These are phyloP conservation scores for Drosophila sturtevanti DNA, from an alignment of 1,140 invertebrate genomes.

Conservation along the genomic window DNA sequence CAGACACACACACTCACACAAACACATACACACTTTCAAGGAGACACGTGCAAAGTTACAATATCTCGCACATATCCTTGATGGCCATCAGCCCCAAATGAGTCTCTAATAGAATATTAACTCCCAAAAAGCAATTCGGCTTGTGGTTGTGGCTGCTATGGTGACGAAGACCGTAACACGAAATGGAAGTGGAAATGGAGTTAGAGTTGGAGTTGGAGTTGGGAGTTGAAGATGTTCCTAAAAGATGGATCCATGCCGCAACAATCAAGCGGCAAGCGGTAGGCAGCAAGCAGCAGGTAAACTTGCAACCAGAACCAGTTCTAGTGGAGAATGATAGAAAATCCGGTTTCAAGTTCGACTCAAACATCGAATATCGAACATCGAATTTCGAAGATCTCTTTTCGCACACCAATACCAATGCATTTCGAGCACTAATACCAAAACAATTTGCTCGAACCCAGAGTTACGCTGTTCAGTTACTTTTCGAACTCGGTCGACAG, in stretches of 20 bases:
- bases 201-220: background rate
- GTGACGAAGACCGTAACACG: slow-evolving; percentile 31
- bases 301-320: slow-evolving; percentile 52
- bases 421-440: background rate
- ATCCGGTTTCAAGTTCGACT: slow-evolving; percentile 62
- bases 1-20: background rate
- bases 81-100: slow-evolving; percentile 80
- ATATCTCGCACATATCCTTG: slow-evolving; percentile 58
- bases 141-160: slow-evolving; percentile 36
- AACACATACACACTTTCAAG: background rate
- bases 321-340: slow-evolving; percentile 19
- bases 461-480: slow-evolving; percentile 56
- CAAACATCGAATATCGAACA: slow-evolving; percentile 41
- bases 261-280: background rate
- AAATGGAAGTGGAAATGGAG: slow-evolving; percentile 3
- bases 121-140: slow-evolving; percentile 66
- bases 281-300: slow-evolving; percentile 64
- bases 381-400: slow-evolving; percentile 75
- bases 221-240: background rate
- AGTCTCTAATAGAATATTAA: slow-evolving; percentile 82
- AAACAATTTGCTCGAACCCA: background rate
- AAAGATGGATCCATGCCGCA: slow-evolving; percentile 3
- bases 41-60: slow-evolving; percentile 34
- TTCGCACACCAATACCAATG: slow-evolving; percentile 41
- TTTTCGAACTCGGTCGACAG: slow-evolving; percentile 57